These are phyloP conservation scores for Pantala flavescens DNA, from an alignment of 1,140 invertebrate genomes.

Conservation along the genomic window DNA sequence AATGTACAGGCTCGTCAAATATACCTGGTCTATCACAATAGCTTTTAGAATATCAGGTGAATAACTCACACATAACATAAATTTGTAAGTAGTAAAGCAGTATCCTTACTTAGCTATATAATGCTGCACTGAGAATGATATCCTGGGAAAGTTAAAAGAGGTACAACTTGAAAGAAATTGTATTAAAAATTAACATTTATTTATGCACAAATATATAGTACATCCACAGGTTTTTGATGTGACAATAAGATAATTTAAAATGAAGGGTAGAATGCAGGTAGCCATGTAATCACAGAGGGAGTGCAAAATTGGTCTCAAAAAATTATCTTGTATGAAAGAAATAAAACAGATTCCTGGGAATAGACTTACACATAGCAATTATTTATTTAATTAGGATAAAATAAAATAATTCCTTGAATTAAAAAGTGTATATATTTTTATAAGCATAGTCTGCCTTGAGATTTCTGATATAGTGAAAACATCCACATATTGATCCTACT, in stretches of 20 bases:
- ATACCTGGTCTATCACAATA: no score
- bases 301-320: not conserved
- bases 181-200: constrained; percentile 7
- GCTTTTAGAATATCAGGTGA: no score
- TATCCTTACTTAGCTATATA: no score
- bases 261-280: not conserved
- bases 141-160: not conserved
- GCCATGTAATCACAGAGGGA: constrained; percentile 8
- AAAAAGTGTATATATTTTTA: not conserved
- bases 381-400: no score
- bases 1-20: no score
- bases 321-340: not conserved
- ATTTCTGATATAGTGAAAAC: not conserved
- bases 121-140: no score
- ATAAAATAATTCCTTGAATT: no score
- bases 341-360: no score
- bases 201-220: constrained; percentile 10
- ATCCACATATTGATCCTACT: not conserved
- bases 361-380: no score
- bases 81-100: no score
- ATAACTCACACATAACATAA: no score
- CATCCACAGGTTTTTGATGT: constrained; percentile 4
- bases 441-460: not conserved
- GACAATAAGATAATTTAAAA: not conserved
- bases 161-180: not conserved